These are phyloP conservation scores for Stegodyphus dumicola DNA, from an alignment of 1,140 invertebrate genomes.

Conservation along the genomic window DNA sequence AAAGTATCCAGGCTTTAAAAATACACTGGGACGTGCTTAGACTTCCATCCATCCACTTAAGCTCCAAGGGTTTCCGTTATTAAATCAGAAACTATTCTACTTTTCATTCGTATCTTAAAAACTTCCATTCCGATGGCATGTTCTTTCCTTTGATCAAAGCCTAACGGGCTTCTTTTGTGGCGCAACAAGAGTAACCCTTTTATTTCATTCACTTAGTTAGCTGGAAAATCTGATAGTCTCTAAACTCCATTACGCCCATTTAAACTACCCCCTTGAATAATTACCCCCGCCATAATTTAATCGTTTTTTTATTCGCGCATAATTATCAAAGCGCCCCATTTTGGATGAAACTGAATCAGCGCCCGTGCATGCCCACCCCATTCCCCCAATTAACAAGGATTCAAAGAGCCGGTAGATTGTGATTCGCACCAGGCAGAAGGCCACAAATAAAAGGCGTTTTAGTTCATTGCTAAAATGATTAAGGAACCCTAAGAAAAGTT, in stretches of 20 bases:
- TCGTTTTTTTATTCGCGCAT: conserved; percentile 54
- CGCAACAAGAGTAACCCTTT: conserved; percentile 30
- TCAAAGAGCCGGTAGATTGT: conserved; percentile 42
- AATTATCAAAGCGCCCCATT: conserved; percentile 42
- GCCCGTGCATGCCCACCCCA: not conserved
- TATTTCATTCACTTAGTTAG: conserved; percentile 42
- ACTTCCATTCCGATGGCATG: conserved; percentile 19
- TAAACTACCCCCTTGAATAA: conserved; percentile 54
- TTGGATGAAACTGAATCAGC: conserved; percentile 6
- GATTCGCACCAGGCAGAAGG: conserved; percentile 6
- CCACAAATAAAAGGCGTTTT: conserved; percentile 58
- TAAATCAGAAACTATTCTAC: conserved; percentile 54
- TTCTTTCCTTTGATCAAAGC: conserved; percentile 42
- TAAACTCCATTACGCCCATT: conserved; percentile 57
- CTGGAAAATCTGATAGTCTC: conserved; percentile 57
- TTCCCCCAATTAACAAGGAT: conserved; percentile 43
- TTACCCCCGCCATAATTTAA: conserved; percentile 54
- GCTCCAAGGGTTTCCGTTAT: conserved; percentile 25
- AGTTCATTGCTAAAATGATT: conserved; percentile 60
- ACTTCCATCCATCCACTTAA: not conserved
- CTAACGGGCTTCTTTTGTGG: conserved; percentile 7
- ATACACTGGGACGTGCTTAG: conserved; percentile 25
- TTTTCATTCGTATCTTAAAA: conserved; percentile 35
- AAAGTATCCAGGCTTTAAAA: conserved; percentile 27
- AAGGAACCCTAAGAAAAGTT: conserved; percentile 60